These are phyloP conservation scores for Pogonophryne albipinna DNA, from an alignment of 2,797 vertebrate species.

Conservation along the genomic window DNA sequence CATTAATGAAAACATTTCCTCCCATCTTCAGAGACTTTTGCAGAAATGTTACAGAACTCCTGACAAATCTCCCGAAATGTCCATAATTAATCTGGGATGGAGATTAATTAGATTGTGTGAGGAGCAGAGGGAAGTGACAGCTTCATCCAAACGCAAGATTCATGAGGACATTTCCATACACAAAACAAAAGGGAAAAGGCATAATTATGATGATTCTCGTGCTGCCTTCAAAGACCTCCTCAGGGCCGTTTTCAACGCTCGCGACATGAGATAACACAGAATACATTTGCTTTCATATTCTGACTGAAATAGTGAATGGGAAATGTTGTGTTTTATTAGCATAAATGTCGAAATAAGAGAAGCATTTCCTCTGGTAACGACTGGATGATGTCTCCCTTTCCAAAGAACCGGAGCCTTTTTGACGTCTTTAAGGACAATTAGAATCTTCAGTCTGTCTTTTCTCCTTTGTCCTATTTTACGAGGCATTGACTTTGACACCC, in stretches of 20 bases:
- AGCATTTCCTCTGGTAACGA: constrained; percentile 12
- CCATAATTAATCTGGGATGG: constrained; percentile 71
- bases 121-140: constrained; percentile 62
- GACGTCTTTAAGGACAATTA: constrained; percentile 55
- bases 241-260: constrained; percentile 45
- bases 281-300: constrained; percentile 41
- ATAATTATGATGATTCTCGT: constrained; percentile 66
- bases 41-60: constrained; percentile 52
- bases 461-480: constrained; percentile 33
- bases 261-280: constrained; percentile 39
- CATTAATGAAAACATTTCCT: constrained; percentile 51
- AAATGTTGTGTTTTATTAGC: constrained; percentile 39
- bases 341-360: neutral
- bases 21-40: constrained; percentile 52
- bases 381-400: too few relatives aligned
- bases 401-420: too few relatives aligned
- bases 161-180: constrained; percentile 67
- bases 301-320: too few relatives aligned
- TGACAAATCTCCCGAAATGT: constrained; percentile 71
- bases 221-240: constrained; percentile 56
- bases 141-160: constrained; percentile 74
- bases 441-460: constrained; percentile 30
- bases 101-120: constrained; percentile 63
- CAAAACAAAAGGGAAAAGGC: constrained; percentile 63
- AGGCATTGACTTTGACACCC: constrained; percentile 59